phyloP scores from a whole-genome alignment of 2,113 vertebrate genomes.

The Tonatia bakeri region DNA sequence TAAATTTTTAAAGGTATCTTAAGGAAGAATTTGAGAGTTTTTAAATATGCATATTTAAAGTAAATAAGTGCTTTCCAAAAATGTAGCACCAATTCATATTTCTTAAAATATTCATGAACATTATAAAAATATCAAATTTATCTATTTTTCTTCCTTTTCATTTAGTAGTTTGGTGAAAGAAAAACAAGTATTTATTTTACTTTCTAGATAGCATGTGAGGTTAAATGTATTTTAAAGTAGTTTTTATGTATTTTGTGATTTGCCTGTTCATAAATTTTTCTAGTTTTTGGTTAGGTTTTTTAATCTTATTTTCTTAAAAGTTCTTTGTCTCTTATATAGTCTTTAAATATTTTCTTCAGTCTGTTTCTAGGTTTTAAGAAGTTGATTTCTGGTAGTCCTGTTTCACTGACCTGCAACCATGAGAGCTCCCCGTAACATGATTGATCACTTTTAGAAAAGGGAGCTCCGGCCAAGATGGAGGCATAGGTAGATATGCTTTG shows the following conservation, averaged over 20 bases:
- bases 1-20: not conserved
- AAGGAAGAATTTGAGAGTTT: not conserved
- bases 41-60: not conserved
- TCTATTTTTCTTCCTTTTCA: not conserved
- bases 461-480: no score
- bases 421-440: no score
- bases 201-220: not conserved
- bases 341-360: not conserved
- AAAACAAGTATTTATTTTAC: not conserved
- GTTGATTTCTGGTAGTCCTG: not conserved
- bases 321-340: not conserved
- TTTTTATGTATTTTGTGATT: not conserved
- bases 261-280: not conserved
- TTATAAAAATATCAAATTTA: not conserved
- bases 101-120: not conserved
- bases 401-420: no score
- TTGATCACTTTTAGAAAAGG: no score
- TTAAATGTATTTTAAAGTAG: not conserved
- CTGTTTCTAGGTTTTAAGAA: not conserved
- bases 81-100: not conserved
- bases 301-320: not conserved
- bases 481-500: no score
- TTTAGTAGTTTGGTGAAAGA: not conserved
- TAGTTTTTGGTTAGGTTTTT: not conserved
- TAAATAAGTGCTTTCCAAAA: not conserved